Evolutionary conservation across 53 echinoderm and acorn worm genomes (phyloP).

Genomic region (Stichopus horrens): DNA sequence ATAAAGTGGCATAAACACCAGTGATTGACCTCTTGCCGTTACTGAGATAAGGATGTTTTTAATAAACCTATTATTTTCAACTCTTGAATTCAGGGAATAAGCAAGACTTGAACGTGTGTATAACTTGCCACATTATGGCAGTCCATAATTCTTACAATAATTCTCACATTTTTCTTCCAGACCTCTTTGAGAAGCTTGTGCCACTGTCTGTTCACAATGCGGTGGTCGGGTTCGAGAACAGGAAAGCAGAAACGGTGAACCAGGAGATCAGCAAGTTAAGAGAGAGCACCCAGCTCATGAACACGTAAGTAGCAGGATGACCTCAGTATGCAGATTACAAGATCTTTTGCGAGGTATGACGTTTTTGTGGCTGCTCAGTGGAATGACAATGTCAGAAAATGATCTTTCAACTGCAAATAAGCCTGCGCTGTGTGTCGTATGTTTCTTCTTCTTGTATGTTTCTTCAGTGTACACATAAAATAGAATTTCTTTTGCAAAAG

Average conservation of each 20-base stretch:
- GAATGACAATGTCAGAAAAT: background rate
- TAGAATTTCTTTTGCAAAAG: too few relatives aligned
- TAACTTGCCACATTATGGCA: too few relatives aligned
- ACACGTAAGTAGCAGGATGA: constrained; percentile 59
- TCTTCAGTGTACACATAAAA: too few relatives aligned
- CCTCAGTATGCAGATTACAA: too few relatives aligned
- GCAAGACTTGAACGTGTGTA: too few relatives aligned
- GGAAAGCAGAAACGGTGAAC: constrained; percentile 83
- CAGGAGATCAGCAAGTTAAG: constrained; percentile 81
- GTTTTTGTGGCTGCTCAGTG: background rate
- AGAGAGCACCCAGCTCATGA: constrained; percentile 81
- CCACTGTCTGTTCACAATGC: constrained; percentile 85
- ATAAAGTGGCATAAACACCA: constrained; percentile 51
- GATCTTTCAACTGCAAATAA: background rate
- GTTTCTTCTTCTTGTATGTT: too few relatives aligned
- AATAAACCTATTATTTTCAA: too few relatives aligned
- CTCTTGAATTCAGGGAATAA: too few relatives aligned
- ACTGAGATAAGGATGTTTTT: too few relatives aligned
- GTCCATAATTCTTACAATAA: background rate
- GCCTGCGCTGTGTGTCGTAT: too few relatives aligned
- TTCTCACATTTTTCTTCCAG: constrained; percentile 40
- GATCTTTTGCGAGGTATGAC: too few relatives aligned
- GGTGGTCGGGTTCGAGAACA: constrained; percentile 69
- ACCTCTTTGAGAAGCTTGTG: constrained; percentile 87
- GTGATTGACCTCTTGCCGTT: background rate